These are phyloP conservation scores for Pachydiplax longipennis DNA, from an alignment of 2,888 invertebrate species.

Conservation along the genomic window DNA sequence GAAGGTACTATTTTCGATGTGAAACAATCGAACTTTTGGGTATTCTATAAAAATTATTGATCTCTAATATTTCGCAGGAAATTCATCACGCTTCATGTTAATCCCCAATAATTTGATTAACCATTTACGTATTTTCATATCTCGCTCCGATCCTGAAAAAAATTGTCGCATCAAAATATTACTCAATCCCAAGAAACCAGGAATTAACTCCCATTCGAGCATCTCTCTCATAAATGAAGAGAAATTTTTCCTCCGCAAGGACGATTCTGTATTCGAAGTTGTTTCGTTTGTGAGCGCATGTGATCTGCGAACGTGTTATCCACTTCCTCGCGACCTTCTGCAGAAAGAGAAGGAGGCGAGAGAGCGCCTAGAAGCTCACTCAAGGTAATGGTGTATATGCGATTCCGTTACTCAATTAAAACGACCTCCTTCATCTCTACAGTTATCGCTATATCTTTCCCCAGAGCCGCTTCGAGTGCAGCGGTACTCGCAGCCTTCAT, in stretches of 20 bases:
- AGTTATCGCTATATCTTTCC: background rate
- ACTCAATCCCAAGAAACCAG: no score
- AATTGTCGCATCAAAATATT: no score
- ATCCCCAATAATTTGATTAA: no score
- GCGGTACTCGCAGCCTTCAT: background rate
- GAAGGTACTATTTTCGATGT: no score
- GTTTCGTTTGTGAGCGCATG: background rate
- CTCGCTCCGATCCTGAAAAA: no score
- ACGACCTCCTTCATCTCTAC: background rate
- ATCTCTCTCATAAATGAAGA: no score
- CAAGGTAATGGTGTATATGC: background rate
- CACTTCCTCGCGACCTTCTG: constrained; percentile 28
- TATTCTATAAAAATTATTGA: no score
- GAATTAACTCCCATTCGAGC: no score
- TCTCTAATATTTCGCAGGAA: no score
- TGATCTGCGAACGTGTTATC: background rate
- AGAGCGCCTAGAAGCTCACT: background rate
- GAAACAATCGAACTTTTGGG: no score
- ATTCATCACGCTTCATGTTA: no score
- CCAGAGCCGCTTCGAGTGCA: background rate
- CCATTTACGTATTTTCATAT: no score
- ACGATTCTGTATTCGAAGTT: background rate
- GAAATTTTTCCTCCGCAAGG: background rate
- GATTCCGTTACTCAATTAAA: background rate
- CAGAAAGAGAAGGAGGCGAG: background rate